A percentile compares a stretch with the other conserved stretches of the same genome.
Conservation (phyloP, 2,888 invertebrate species). For the Caenorhabditis sp. region DNA sequence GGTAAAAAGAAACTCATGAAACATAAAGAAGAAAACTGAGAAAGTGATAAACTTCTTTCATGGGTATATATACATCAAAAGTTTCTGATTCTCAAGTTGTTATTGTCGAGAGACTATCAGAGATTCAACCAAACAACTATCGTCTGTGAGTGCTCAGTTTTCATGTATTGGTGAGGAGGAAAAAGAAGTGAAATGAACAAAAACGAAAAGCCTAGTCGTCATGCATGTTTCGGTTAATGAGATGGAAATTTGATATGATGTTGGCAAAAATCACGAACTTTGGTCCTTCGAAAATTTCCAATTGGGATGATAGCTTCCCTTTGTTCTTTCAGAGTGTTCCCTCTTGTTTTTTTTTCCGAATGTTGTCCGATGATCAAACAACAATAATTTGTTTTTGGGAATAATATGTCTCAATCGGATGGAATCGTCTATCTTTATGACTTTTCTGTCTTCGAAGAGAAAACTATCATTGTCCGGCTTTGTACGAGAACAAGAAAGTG, state of each 20-base stretch:
- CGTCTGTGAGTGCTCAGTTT: neutral
- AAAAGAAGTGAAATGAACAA: neutral
- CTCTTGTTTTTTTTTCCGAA: neutral
- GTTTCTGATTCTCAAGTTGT: slow-evolving; percentile 15
- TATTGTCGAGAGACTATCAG: neutral
- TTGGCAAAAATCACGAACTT: neutral
- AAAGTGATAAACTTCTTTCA: neutral
- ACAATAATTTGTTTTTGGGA: slow-evolving; percentile 17
- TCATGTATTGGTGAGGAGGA: too few relatives aligned
- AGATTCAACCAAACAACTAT: slow-evolving; percentile 5
- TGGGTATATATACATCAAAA: slow-evolving; percentile 1
- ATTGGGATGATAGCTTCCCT: slow-evolving; percentile 9
- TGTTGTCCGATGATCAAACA: slow-evolving; percentile 28
- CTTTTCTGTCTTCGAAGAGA: neutral
- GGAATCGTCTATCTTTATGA: neutral
- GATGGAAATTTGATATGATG: slow-evolving; percentile 31
- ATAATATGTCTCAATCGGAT: neutral
- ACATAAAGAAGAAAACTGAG: neutral
- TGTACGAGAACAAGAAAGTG: neutral
- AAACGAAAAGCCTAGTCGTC: neutral
- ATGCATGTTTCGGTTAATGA: slow-evolving; percentile 30
- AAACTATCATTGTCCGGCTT: neutral
- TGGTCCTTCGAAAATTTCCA: neutral
- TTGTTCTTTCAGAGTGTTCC: slow-evolving; percentile 27
- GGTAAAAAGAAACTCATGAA: too few relatives aligned